Conservation (phyloP, 2,888 invertebrate genomes). For the Calliphora vomitoria region DNA sequence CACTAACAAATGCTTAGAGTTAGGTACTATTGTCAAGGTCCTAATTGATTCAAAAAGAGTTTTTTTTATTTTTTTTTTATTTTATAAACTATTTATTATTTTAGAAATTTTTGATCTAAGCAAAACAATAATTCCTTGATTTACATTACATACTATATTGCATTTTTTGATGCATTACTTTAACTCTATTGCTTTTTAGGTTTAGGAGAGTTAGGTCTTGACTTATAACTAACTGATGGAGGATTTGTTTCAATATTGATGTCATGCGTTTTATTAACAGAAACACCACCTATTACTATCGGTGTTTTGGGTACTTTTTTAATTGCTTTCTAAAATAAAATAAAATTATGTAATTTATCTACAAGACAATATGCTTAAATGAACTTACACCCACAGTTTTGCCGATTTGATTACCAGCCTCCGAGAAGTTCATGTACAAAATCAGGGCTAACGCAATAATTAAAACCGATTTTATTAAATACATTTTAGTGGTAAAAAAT, state of each 20-base stretch:
- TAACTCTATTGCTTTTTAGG: neutral
- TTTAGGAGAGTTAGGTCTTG: conserved; percentile 42
- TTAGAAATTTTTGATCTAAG: too few species aligned
- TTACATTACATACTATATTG: too few species aligned
- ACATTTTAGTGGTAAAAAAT: conserved; percentile 31
- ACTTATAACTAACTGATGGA: conserved; percentile 31
- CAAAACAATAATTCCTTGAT: too few species aligned
- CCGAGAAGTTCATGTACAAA: conserved; percentile 16
- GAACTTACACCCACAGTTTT: conserved; percentile 1
- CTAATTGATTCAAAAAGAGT: too few species aligned
- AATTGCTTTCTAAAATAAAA: conserved; percentile 2
- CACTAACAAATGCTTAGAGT: too few species aligned
- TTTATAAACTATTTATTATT: too few species aligned
- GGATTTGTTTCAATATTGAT: conserved; percentile 48
- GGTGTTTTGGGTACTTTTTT: conserved; percentile 36
- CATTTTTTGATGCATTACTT: too few species aligned
- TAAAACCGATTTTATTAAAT: conserved; percentile 46
- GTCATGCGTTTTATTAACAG: conserved; percentile 43
- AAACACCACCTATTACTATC: neutral
- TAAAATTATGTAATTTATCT: neutral
- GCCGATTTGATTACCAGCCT: conserved; percentile 35
- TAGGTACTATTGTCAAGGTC: too few species aligned
- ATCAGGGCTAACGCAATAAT: conserved; percentile 16
- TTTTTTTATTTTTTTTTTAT: too few species aligned
- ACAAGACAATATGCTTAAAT: too few species aligned